A percentile compares a stretch with the other conserved stretches of the same genome.
These are phyloP conservation scores for Phocoena phocoena DNA, from an alignment of 2,113 vertebrate species.

Conservation along the genomic window DNA sequence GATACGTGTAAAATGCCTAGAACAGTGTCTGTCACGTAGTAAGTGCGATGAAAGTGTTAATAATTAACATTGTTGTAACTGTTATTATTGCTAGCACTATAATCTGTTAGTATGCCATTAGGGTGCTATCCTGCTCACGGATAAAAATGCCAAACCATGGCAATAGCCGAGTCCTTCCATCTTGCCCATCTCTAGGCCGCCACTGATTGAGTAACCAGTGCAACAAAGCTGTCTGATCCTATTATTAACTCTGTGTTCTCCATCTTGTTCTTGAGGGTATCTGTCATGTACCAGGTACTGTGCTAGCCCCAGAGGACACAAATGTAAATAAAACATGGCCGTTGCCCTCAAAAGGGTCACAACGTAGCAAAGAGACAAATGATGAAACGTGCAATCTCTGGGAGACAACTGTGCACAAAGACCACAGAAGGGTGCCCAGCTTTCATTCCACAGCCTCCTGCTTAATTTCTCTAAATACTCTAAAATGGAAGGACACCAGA, in stretches of 20 bases:
- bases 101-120: background rate
- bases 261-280: background rate
- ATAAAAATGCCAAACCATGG: background rate
- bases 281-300: background rate
- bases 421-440: background rate
- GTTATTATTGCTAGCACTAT: background rate
- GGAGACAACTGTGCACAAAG: background rate
- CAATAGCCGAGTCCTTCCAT: background rate
- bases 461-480: background rate
- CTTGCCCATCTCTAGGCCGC: background rate
- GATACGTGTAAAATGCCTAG: background rate
- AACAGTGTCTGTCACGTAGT: background rate
- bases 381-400: background rate
- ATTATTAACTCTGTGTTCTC: background rate
- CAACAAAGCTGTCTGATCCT: background rate
- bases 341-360: background rate
- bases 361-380: background rate
- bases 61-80: background rate
- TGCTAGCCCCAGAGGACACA: background rate
- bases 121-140: background rate
- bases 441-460: background rate
- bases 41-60: background rate
- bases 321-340: background rate
- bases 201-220: background rate
- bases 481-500: slow-evolving; percentile 14